Evolutionary conservation across 1,140 invertebrate species (phyloP).

Genomic region (Cydia amplana): DNA sequence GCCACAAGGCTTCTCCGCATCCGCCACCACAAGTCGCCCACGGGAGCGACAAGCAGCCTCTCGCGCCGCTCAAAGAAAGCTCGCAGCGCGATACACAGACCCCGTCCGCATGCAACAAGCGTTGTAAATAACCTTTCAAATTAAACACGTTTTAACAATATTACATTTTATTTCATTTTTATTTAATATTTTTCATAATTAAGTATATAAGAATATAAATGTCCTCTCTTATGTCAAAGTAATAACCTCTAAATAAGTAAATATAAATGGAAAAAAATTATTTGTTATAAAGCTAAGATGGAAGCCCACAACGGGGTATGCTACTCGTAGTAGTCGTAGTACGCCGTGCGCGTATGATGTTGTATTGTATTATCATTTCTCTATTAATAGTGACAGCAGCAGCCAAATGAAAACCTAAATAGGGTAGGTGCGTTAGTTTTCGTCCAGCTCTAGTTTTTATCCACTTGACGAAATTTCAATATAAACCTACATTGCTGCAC

Average conservation of each 20-base stretch:
- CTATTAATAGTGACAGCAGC: background rate
- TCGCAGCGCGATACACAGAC: background rate
- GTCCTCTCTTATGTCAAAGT: slow-evolving; percentile 7
- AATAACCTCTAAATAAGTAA: background rate
- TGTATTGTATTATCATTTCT: no score
- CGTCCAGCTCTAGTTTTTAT: no score
- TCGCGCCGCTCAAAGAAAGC: background rate
- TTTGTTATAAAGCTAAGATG: background rate
- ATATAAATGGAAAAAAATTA: background rate
- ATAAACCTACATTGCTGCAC: no score
- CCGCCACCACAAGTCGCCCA: background rate
- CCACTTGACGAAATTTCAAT: no score
- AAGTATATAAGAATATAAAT: slow-evolving; percentile 19
- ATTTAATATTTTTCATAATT: background rate
- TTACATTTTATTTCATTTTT: background rate
- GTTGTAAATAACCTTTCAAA: slow-evolving; percentile 10
- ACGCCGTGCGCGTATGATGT: no score
- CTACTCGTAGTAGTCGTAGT: background rate
- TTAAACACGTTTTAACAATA: slow-evolving; percentile 3
- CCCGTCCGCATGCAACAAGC: background rate
- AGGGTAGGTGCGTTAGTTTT: no score
- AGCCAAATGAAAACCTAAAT: background rate
- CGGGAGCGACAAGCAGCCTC: no score
- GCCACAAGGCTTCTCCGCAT: background rate
- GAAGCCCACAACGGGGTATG: background rate